Evolutionary conservation across 1,140 invertebrate genomes (phyloP).

Genomic region (Trichoplusia ni): DNA sequence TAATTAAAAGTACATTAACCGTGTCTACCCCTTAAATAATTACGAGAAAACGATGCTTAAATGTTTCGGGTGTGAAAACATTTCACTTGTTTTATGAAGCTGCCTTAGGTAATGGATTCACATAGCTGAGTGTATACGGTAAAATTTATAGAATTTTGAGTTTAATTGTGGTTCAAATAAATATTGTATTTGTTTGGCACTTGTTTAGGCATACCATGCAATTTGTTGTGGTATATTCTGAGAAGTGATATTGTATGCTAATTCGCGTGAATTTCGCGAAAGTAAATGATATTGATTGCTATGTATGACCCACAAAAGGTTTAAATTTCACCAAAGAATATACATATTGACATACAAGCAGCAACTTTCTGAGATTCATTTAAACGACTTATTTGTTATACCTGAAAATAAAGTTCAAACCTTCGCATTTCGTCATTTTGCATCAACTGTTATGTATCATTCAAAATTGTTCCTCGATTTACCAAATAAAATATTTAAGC

Average conservation of each 20-base stretch:
- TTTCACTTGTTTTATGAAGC: slow-evolving; percentile 27
- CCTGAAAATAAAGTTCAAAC: too few relatives aligned
- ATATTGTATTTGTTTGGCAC: background rate
- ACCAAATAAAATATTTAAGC: too few relatives aligned
- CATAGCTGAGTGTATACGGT: background rate
- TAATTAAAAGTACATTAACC: slow-evolving; percentile 33
- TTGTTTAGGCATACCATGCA: background rate
- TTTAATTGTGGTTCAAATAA: slow-evolving; percentile 8
- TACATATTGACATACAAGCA: too few relatives aligned
- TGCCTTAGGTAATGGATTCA: slow-evolving; percentile 22
- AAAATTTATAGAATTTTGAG: slow-evolving; percentile 7
- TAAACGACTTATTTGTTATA: too few relatives aligned
- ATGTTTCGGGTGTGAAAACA: slow-evolving; percentile 26
- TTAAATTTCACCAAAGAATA: too few relatives aligned
- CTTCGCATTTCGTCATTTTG: too few relatives aligned
- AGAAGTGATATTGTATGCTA: background rate
- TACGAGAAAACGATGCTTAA: slow-evolving; percentile 25
- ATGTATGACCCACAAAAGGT: too few relatives aligned
- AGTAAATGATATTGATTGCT: too few relatives aligned
- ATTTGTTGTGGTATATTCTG: background rate
- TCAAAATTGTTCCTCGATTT: too few relatives aligned
- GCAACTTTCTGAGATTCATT: too few relatives aligned
- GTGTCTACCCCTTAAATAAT: slow-evolving; percentile 5
- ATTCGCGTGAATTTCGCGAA: too few relatives aligned
- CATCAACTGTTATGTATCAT: too few relatives aligned